A percentile compares a stretch with the other conserved stretches of the same genome.
Evolutionary conservation across 1,140 invertebrate species (phyloP).

Genomic region (Scylla paramamosain): DNA sequence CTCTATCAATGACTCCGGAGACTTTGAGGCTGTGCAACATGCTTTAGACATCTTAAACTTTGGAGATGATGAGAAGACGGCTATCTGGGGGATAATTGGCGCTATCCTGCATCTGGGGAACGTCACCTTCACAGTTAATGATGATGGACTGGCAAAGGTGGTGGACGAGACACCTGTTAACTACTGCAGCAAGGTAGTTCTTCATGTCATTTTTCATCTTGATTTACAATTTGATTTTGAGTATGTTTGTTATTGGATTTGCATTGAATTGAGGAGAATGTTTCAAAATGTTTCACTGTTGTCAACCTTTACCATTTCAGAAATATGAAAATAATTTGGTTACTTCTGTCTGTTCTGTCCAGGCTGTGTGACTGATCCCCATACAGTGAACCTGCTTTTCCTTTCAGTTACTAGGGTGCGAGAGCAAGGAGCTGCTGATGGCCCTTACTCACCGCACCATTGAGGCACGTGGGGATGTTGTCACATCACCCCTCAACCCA

Average conservation of each 20-base stretch:
- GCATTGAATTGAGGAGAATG: too few relatives aligned
- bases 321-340: too few relatives aligned
- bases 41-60: conserved; percentile 81
- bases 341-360: too few relatives aligned
- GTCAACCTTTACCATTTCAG: too few relatives aligned
- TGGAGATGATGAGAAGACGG: conserved; percentile 79
- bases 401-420: conserved; percentile 87
- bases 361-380: too few relatives aligned
- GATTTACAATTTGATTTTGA: too few relatives aligned
- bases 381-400: conserved; percentile 2
- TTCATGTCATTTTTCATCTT: too few relatives aligned
- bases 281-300: too few relatives aligned
- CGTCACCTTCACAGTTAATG: conserved; percentile 79
- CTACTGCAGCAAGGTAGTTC: conserved; percentile 78
- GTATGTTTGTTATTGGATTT: too few relatives aligned
- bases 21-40: conserved; percentile 78
- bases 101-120: conserved; percentile 81
- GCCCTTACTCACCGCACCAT: conserved; percentile 92
- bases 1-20: conserved; percentile 78
- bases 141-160: conserved; percentile 78
- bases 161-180: conserved; percentile 77
- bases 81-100: conserved; percentile 80
- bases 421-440: conserved; percentile 84
- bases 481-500: conserved; percentile 85
- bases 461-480: conserved; percentile 90